Percentiles rank a stretch among this genome's conserved stretches.
Evolutionary conservation across 2,797 vertebrate genomes (phyloP).

Genomic region (Paguma larvata): DNA sequence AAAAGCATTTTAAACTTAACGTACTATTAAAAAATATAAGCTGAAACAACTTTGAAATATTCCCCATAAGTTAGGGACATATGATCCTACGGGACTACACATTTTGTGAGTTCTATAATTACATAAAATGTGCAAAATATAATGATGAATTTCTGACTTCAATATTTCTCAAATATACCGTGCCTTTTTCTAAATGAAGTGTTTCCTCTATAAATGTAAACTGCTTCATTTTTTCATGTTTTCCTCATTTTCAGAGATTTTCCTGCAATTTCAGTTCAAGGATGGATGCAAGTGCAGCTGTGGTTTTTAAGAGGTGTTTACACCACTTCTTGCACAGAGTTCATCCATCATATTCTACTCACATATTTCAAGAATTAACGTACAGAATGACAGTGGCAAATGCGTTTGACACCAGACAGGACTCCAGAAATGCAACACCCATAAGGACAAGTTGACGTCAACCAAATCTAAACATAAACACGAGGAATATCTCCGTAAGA

Average conservation of each 20-base stretch:
- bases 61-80: slow-evolving; percentile 44
- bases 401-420: slow-evolving; percentile 60
- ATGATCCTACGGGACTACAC: neutral
- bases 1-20: slow-evolving; percentile 52
- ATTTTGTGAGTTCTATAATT: slow-evolving; percentile 54
- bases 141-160: slow-evolving; percentile 7
- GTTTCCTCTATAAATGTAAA: slow-evolving; percentile 81
- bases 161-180: slow-evolving; percentile 69
- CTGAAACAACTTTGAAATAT: neutral
- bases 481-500: neutral
- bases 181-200: slow-evolving; percentile 78
- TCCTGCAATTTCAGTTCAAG: slow-evolving; percentile 80
- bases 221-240: slow-evolving; percentile 74
- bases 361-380: slow-evolving; percentile 84
- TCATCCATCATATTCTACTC: slow-evolving; percentile 83
- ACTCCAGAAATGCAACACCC: neutral
- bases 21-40: slow-evolving; percentile 31
- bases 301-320: slow-evolving; percentile 85
- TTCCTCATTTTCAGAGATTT: slow-evolving; percentile 77
- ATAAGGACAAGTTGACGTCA: slow-evolving; percentile 62
- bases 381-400: slow-evolving; percentile 62
- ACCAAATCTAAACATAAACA: neutral
- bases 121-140: slow-evolving; percentile 41
- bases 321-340: slow-evolving; percentile 78
- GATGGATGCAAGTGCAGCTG: slow-evolving; percentile 84